phyloP scores from a whole-genome alignment of 2,113 vertebrate species.

The Falco punctatus region DNA sequence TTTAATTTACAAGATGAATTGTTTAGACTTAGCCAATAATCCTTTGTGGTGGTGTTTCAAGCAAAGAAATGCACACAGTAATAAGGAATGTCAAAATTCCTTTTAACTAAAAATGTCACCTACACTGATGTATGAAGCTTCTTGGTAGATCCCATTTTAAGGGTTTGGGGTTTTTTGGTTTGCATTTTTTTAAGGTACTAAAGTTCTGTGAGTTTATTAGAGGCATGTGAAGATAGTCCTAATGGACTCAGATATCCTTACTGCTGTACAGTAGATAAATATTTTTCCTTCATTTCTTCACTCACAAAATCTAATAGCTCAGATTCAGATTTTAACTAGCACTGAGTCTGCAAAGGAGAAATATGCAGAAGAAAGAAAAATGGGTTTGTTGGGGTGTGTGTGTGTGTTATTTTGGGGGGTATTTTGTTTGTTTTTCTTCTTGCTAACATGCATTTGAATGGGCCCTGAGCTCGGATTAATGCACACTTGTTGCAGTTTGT shows the following conservation, averaged over 20 bases:
- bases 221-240: background rate
- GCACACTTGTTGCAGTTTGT: background rate
- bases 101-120: slow-evolving; percentile 4
- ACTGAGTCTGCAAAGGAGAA: slow-evolving; percentile 30
- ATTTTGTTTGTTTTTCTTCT: background rate
- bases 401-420: background rate
- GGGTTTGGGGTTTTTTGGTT: background rate
- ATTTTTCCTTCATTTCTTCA: background rate
- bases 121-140: background rate
- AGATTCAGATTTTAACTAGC: background rate
- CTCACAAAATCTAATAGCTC: background rate
- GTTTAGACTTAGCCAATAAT: background rate
- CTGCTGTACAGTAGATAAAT: slow-evolving; percentile 30
- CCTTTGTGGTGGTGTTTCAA: background rate
- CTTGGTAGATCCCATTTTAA: background rate
- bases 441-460: background rate
- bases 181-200: background rate
- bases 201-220: slow-evolving; percentile 38
- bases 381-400: background rate
- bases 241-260: background rate
- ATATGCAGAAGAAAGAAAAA: background rate
- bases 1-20: background rate
- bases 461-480: background rate
- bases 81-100: background rate
- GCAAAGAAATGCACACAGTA: background rate